These are phyloP conservation scores for Ictidomys tridecemlineatus DNA, from an alignment of 2,113 vertebrate genomes.

Conservation along the genomic window DNA sequence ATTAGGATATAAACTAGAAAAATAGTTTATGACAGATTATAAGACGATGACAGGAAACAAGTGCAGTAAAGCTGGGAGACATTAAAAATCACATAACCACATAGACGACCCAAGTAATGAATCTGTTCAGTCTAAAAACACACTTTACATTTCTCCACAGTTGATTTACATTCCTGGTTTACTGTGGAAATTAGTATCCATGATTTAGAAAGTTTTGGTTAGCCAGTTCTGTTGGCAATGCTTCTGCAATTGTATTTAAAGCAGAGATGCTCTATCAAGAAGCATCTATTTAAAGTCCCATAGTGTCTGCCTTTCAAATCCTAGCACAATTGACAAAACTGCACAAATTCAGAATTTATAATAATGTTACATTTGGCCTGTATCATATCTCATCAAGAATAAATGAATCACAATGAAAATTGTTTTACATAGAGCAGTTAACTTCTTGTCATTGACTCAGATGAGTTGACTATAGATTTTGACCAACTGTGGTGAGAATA, in stretches of 20 bases:
- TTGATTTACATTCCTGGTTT: not conserved
- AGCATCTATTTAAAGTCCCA: conserved; percentile 72
- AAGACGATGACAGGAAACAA: conserved; percentile 23
- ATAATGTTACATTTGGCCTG: conserved; percentile 64
- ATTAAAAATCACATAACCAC: not conserved
- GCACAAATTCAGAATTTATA: conserved; percentile 66
- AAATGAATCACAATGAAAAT: conserved; percentile 81
- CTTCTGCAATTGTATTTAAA: not conserved
- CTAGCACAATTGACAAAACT: conserved; percentile 72
- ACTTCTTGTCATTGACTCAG: conserved; percentile 78
- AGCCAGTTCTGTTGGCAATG: not conserved
- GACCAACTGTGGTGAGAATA: conserved; percentile 54
- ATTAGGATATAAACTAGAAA: not conserved
- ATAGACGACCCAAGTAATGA: not conserved
- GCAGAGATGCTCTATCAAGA: not conserved
- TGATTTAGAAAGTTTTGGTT: conserved; percentile 36
- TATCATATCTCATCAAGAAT: conserved; percentile 66
- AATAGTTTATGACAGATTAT: not conserved
- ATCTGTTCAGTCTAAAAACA: conserved; percentile 34
- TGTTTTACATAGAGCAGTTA: conserved; percentile 79
- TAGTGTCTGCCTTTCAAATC: conserved; percentile 68
- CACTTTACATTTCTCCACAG: not conserved
- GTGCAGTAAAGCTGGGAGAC: conserved; percentile 20
- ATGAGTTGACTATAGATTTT: conserved; percentile 66
- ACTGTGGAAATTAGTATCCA: not conserved